Evolutionary conservation across 2,113 vertebrate species (phyloP), one percentile per base, ranked within the genome.

Genomic region (Tapirus terrestris): DNA sequence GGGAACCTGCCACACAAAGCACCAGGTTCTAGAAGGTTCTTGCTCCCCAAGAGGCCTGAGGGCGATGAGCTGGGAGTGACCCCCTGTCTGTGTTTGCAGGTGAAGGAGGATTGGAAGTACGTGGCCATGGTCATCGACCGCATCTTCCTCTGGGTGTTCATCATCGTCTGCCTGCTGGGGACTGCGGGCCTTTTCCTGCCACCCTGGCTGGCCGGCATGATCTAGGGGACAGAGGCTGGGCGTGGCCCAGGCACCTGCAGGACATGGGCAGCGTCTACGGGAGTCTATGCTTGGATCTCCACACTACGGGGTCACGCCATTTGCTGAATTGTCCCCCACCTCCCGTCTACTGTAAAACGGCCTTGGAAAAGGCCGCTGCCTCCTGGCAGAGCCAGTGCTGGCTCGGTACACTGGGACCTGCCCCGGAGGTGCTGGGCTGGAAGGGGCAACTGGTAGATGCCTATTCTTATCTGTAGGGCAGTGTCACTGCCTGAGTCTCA

Each of bases 91-190:
- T 98, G 65, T 94, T 90, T 51, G 33, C 98, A 99, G 99, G 99
- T 99, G 98, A 99, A 99, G 97, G 99, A 99, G 90, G 99, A 99
- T 98, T 99, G 99, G 99, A 99, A 99, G 95, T 99, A 99, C 0
- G 99, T 99, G 36, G 99, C 99, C 3, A 99, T 99, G 99, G 99
- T 99, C 98, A 99, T 99, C 25, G 99, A 99, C 98, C 99, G 99
- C 95, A 99, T 99, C 98, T 99, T 99, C 98, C 99, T 99, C 94
- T 99, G 99, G 99, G 99, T 99, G 99, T 99, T 99, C 98, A 98
- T 99, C 95, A 98, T 99, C 1, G 99, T 99, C 95, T 99, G 99
- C 83, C 98, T 99, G 96, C 98, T 99, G 98, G 99, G 99, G 75
- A 99, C 99, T 1, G 99, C 99, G 4, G 99, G 99, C 85, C 99